Evolutionary conservation across 2,113 vertebrate genomes (phyloP).

Genomic region (Mustelus asterias): DNA sequence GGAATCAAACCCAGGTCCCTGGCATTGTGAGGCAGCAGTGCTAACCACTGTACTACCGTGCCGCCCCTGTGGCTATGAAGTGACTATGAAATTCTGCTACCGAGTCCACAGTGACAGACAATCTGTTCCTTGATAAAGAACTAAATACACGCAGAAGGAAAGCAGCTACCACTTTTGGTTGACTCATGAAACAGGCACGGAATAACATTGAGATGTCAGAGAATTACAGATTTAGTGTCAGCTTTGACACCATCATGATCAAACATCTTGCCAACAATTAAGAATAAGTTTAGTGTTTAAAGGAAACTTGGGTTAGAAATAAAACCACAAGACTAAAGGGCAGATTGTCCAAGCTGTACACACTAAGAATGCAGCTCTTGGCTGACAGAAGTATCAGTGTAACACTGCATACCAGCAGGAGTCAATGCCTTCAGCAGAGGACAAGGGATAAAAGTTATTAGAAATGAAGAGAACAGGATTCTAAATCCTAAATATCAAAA

Average conservation of each 20-base stretch:
- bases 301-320: neutral
- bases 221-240: neutral
- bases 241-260: neutral
- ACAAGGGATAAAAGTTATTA: neutral
- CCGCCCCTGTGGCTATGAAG: no score
- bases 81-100: neutral
- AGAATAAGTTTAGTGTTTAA: neutral
- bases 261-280: neutral
- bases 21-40: no score
- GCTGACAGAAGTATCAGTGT: neutral
- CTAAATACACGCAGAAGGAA: neutral
- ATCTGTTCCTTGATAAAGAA: neutral
- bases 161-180: neutral
- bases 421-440: neutral
- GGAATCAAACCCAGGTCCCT: no score
- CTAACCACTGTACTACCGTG: no score
- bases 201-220: neutral
- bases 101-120: neutral
- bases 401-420: neutral
- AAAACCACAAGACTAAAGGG: neutral
- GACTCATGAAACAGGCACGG: no score
- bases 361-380: neutral
- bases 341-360: neutral
- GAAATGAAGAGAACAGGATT: neutral
- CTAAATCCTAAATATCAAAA: neutral